Base-by-base conservation (phyloP, 2,797 vertebrate species). In the Halcyon badia region DNA sequence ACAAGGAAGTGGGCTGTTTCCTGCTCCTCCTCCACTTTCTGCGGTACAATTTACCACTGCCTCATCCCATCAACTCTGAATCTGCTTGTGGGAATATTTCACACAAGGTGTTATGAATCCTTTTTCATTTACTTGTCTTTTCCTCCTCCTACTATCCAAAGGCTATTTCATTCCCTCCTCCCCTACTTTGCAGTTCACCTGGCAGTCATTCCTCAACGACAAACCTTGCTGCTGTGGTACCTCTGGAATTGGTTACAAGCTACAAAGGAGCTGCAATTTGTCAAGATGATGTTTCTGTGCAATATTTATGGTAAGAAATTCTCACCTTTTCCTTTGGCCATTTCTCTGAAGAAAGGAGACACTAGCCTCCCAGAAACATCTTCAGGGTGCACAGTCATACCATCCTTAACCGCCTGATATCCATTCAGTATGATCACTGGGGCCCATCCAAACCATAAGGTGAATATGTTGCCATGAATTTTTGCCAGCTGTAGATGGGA, bases 321-420 rank as follows among this genome's bases (percentile, higher is more conserved):
- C 75, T 80, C 60, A 97, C 96, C 96, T 92, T 95, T 96, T 89
- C 94, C 96, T 94, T 96, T 96, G 83, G 96, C 96, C 89, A 94
- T 30, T 77, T 92, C 96, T 87, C 81, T 94, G 90, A 97, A 95
- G 33, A 97, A 61, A 80, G 96, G 96, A 15, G 96, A 92, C 33
- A 96, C 94, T 6, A 92, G 41, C 56, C 96, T 93, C 19, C 96
- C 96, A 71, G 96, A 97, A 61, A 96, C 94, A 14, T 97, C 96
- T 78, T 97, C 96, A 39, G 96, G 81, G 20, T 96, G 95, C 0
- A 1, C 83, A 37, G 96, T 97, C 96, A 96, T 90, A 10, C 96
- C 96, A 51, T 96, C 94, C 57, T 96, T 96, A 72, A 97, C 96
- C 21, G 96, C 96, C 60, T 96, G 83, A 83, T 87, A 97, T 49